A percentile compares a stretch with the other conserved stretches of the same genome.
Conservation (phyloP, 2,113 vertebrate species). For the Takifugu flavidus region DNA sequence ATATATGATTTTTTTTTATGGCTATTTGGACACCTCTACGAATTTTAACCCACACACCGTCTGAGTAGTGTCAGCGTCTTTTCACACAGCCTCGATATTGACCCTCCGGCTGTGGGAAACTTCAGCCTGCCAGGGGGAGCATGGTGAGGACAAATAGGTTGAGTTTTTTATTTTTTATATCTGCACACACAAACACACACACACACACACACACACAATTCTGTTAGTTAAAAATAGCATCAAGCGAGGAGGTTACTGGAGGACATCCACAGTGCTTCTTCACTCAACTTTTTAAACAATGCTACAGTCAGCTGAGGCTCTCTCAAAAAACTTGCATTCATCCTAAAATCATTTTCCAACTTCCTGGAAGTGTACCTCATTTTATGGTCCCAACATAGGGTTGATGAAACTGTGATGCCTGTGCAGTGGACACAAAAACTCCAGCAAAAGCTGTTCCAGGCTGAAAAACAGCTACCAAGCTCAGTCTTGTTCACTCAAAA, state of each 20-base stretch:
- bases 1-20: conserved; percentile 24
- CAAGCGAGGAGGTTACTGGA: too few species aligned
- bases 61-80: conserved; percentile 32
- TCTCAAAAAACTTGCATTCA: too few species aligned
- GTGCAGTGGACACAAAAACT: too few species aligned
- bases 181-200: background rate
- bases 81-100: conserved; percentile 51
- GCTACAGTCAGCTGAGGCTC: too few species aligned
- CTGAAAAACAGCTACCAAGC: too few species aligned
- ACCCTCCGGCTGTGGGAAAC: conserved; percentile 54
- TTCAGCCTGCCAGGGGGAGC: conserved; percentile 31
- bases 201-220: conserved; percentile 9
- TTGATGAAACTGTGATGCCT: too few species aligned
- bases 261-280: background rate
- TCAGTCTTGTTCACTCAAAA: too few species aligned
- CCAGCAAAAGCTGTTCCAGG: too few species aligned
- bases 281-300: background rate
- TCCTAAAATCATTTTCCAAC: too few species aligned
- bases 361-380: too few species aligned
- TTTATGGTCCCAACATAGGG: too few species aligned
- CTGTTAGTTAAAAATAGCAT: conserved; percentile 22
- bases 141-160: conserved; percentile 44
- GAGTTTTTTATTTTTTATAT: background rate
- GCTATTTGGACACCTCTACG: conserved; percentile 33
- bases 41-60: conserved; percentile 32